Base-by-base conservation (phyloP, 2,888 invertebrate species). In the Cantharis nigra region DNA sequence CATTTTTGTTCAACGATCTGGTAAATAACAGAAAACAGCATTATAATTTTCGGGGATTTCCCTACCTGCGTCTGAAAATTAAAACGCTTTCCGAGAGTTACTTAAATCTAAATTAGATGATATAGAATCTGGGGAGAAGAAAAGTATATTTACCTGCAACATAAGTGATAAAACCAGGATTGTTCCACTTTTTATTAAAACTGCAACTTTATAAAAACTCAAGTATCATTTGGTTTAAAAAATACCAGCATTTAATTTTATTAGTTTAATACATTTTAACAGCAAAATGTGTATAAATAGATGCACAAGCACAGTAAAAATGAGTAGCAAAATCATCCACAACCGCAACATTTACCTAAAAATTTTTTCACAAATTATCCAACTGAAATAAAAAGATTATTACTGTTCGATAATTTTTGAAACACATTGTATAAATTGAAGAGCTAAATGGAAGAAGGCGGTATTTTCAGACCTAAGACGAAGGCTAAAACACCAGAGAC, bases 261-360 rank as follows among this genome's bases (percentile, higher is more conserved):
- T 49, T 13, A 33, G 49, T 49, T 70, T 63, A 64, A 65, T 75
- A 75, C 70, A 75, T 67, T 72, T 67, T 23, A 76, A 77, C 74
- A 71, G 77, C 74, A 33, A 69, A 70, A 23, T 70, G 75, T 78
- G 72, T 77, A 75, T 78, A 78, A 75, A 78, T 71, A 78, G 78
- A 72, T 71, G 78, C 78, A 75, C 74, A 75, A 78, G 78, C 78
- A 78, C 75, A 75, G 78, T 78, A 78, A 75, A 78, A 78, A 78
- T 49, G 78, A 78, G 74, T 78, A 78, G 75, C 78, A 78, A 78
- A 78, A 75, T 75, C 75, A 78, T 74, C 67, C 72, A 75, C 70
- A 78, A 74, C 30, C 77, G 70, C 67, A 65, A 71, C 74, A 16
- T 28, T 71, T 70, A 77, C 28, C 20, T 73, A 49, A n/a, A 49